Evolutionary conservation across 1,140 invertebrate genomes (phyloP).

Genomic region (Sminthurinus signatus): DNA sequence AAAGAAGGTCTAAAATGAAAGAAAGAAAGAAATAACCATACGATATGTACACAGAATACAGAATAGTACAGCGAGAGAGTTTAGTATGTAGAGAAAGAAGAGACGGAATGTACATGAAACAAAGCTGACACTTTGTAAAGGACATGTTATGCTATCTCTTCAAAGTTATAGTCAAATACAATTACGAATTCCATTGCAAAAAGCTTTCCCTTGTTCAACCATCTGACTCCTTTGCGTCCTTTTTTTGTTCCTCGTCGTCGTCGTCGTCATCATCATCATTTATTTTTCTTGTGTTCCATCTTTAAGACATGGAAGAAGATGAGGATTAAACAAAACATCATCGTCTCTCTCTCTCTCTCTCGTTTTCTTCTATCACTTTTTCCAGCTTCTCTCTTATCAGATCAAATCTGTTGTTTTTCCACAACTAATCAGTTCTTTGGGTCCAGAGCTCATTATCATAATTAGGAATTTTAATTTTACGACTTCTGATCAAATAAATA

Average conservation of each 20-base stretch:
- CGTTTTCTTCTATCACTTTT: no score
- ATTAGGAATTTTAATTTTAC: conserved; percentile 39
- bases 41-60: not conserved
- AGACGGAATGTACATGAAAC: not conserved
- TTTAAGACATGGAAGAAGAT: no score
- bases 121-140: not conserved
- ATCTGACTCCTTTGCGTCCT: not conserved
- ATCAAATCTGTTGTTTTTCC: conserved; percentile 16
- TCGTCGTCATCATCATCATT: no score
- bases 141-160: not conserved
- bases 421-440: conserved; percentile 24
- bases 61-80: no score
- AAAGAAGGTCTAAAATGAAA: no score
- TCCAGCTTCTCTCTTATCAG: conserved; percentile 16
- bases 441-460: conserved; percentile 30
- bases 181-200: conserved; percentile 23
- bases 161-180: conserved; percentile 8
- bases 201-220: conserved; percentile 32
- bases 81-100: no score
- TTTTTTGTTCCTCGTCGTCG: no score
- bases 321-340: not conserved
- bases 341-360: conserved; percentile 4
- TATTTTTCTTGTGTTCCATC: no score
- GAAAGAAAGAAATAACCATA: no score
- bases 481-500: conserved; percentile 34